phyloP scores from a whole-genome alignment of 2,797 vertebrate genomes.

The Sarcophilus harrisii region DNA sequence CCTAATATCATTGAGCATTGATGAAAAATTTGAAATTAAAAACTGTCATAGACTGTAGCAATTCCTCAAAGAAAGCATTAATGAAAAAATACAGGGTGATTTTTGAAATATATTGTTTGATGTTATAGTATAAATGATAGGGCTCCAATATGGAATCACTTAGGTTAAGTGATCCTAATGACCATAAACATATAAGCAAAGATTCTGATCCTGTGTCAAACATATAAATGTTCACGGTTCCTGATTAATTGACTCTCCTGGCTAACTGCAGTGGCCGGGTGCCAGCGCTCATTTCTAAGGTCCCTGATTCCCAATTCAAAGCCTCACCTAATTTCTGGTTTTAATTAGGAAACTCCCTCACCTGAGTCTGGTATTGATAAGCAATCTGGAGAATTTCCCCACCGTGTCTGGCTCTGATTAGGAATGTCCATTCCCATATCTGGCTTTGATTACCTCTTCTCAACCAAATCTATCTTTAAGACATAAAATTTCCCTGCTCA shows the following conservation, averaged over 20 bases:
- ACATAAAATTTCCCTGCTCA: background rate
- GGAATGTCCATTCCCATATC: background rate
- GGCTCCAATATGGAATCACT: background rate
- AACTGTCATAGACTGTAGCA: background rate
- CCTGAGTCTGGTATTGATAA: background rate
- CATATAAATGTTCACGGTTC: background rate
- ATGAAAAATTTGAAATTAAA: background rate
- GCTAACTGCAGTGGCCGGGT: background rate
- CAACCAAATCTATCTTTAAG: background rate
- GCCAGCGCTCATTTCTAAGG: background rate
- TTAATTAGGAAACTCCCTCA: background rate
- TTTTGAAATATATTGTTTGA: background rate
- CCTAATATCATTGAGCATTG: background rate
- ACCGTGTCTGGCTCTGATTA: background rate
- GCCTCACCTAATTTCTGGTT: background rate
- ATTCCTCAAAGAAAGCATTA: background rate
- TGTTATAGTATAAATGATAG: background rate
- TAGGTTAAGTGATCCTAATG: background rate
- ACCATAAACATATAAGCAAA: background rate
- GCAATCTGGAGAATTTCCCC: background rate
- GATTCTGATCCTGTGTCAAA: background rate
- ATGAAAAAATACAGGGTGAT: background rate
- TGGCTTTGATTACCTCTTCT: background rate
- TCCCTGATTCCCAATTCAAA: background rate
- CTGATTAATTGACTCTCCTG: background rate